A percentile compares a stretch with the other conserved stretches of the same genome.
phyloP scores from a whole-genome alignment of 2,797 vertebrate genomes.

The Gadopsis bispinosus region DNA sequence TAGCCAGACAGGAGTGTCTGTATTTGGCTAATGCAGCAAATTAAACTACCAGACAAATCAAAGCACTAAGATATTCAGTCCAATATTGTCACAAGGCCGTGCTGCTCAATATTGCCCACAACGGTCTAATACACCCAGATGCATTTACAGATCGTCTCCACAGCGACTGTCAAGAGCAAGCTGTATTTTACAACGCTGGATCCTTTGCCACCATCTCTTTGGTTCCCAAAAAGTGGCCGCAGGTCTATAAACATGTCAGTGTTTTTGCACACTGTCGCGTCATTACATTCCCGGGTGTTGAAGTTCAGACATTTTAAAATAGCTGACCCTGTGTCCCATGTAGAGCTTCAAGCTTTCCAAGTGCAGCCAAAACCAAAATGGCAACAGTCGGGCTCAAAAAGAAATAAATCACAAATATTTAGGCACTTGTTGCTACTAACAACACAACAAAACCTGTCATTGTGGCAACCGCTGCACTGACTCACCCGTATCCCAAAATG shows the following conservation, averaged over 20 bases:
- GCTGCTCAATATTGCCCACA: neutral
- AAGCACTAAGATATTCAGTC: neutral
- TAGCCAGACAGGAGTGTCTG: neutral
- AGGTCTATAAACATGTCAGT: neutral
- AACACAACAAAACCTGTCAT: constrained; percentile 56
- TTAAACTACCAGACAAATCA: neutral
- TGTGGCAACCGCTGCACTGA: constrained; percentile 52
- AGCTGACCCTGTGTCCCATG: neutral
- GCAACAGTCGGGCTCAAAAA: constrained; percentile 45
- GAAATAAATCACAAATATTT: constrained; percentile 60
- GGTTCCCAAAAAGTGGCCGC: neutral
- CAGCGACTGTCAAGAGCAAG: too few species aligned
- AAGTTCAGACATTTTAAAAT: constrained; percentile 15
- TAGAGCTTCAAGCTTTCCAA: neutral
- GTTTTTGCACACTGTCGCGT: neutral
- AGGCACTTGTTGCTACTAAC: constrained; percentile 68
- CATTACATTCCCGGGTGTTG: neutral
- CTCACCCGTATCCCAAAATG: constrained; percentile 44
- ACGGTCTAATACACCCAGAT: neutral
- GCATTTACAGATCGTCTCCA: neutral
- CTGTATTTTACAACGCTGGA: neutral
- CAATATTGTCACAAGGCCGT: neutral
- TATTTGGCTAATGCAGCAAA: neutral
- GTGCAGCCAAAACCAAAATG: constrained; percentile 15
- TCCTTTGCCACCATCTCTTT: neutral